Evolutionary conservation across 2,888 invertebrate species (phyloP), one percentile per base, ranked within the genome.

Genomic region (Microchrysa polita): DNA sequence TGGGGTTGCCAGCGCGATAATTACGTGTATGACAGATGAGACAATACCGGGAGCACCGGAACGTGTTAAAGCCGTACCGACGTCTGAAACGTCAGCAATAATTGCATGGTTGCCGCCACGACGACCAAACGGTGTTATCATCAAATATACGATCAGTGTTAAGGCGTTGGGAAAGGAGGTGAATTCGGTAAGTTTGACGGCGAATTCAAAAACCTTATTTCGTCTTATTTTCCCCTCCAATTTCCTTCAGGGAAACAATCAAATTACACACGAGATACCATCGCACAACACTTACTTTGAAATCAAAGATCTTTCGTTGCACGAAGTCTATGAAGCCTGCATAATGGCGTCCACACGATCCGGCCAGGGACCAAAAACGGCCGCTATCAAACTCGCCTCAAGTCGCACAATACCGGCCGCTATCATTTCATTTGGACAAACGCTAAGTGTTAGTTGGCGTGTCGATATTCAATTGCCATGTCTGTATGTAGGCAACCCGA

Each of bases 101-200:
- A 87, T 90, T 44, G 88, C 89, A 74, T 91, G 91, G 91, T 82
- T 88, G 75, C 88, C 89, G n/a, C 91, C 91, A 2, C 81, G 86
- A 20, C 85, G 88, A 14, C 87, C 88, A 0, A 91, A 91, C 80
- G 91, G 91, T 1, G 80, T 88, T 74, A 84, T 91, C 10, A 88
- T 86, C 22, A 88, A 88, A 78, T 91, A 90, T 80, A 89, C 87
- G 73, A 86, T 91, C 63, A 89, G 89, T 79, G 87, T 88, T 75
- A 84, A 87, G 18, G 84, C 86, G n/a, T 79, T 87, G 76, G 87
- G 87, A 76, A 86, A 87, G 77, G 87, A 71, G 14, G 10, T 18
- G 14, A 78, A 42, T 23, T 53, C 53, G 23, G 44, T 52, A 48
- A 48, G 18, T 42, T 7, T 42, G n/a, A 34, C 2, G 27, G 27